Evolutionary conservation across 2,888 invertebrate genomes (phyloP).

Genomic region (Trichopoda pennipes): DNA sequence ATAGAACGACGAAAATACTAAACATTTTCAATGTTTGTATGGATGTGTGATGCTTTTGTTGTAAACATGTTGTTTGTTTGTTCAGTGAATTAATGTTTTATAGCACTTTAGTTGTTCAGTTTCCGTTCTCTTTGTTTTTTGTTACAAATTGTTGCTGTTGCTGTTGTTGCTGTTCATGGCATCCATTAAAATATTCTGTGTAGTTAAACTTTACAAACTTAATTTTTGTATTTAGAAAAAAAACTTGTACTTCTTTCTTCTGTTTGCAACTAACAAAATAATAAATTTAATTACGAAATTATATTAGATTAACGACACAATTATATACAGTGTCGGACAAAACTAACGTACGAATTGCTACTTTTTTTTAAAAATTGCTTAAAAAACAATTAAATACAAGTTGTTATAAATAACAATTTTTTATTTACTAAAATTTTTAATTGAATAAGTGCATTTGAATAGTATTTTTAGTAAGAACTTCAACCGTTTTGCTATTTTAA

Average conservation of each 20-base stretch:
- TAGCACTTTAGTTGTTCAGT: conserved; percentile 54
- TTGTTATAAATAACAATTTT: too few relatives aligned
- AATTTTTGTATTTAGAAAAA: conserved; percentile 29
- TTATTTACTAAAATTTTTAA: too few relatives aligned
- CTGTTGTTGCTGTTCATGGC: conserved; percentile 28
- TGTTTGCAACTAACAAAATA: conserved; percentile 44
- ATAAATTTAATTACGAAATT: conserved; percentile 64
- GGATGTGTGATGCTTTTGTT: conserved; percentile 2
- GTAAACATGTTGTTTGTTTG: conserved; percentile 38
- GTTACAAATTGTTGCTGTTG: conserved; percentile 2
- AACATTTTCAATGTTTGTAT: not conserved
- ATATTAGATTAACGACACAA: conserved; percentile 58
- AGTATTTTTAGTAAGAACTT: too few relatives aligned
- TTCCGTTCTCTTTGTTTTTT: conserved; percentile 57
- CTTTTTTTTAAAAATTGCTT: too few relatives aligned
- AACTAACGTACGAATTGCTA: too few relatives aligned
- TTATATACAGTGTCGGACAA: too few relatives aligned
- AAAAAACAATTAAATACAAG: too few relatives aligned
- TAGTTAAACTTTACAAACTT: conserved; percentile 43
- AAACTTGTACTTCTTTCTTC: conserved; percentile 11
- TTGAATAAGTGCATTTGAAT: too few relatives aligned
- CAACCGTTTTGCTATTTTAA: too few relatives aligned
- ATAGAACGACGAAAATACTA: not conserved
- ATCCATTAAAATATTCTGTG: conserved; percentile 44
- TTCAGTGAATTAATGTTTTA: conserved; percentile 37